These are phyloP conservation scores for Drosophila chauvacae DNA, from an alignment of 1,140 invertebrate genomes.

Conservation along the genomic window DNA sequence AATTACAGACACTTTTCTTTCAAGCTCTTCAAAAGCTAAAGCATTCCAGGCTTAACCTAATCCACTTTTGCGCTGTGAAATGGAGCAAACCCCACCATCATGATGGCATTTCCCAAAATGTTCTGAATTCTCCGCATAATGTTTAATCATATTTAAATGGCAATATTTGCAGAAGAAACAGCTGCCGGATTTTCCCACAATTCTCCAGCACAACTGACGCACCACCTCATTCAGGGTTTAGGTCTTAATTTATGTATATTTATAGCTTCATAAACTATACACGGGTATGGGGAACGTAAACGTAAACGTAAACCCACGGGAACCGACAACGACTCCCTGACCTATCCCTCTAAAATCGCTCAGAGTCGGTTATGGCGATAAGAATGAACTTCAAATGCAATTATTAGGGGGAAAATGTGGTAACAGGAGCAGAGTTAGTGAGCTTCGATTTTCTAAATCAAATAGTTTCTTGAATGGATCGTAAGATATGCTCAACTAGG, in stretches of 20 bases:
- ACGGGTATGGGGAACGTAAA: not conserved
- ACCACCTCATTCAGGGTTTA: not conserved
- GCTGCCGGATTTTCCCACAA: slow-evolving; percentile 62
- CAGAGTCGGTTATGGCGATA: slow-evolving; percentile 12
- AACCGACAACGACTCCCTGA: slow-evolving; percentile 36
- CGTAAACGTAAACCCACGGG: slow-evolving; percentile 15
- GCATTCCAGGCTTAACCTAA: slow-evolving; percentile 34
- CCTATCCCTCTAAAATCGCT: slow-evolving; percentile 51
- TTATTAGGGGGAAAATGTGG: not conserved
- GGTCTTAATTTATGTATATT: slow-evolving; percentile 9
- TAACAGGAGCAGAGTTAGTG: not conserved
- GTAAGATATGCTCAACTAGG: slow-evolving; percentile 15
- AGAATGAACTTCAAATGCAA: slow-evolving; percentile 46
- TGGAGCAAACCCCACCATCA: slow-evolving; percentile 11
- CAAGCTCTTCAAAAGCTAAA: not conserved
- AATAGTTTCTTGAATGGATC: slow-evolving; percentile 3
- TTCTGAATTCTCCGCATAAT: slow-evolving; percentile 8
- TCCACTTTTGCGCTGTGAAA: slow-evolving; percentile 38
- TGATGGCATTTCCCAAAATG: slow-evolving; percentile 24
- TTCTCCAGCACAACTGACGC: not conserved
- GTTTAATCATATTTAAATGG: slow-evolving; percentile 10
- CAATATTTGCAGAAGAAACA: slow-evolving; percentile 31
- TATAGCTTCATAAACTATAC: slow-evolving; percentile 28
- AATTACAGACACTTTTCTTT: slow-evolving; percentile 6
- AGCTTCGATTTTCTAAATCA: not conserved